Evolutionary conservation across 30 jellyfish, hydroid and myxozoan genomes (phyloP).

Genomic region (Sanderia malayensis): DNA sequence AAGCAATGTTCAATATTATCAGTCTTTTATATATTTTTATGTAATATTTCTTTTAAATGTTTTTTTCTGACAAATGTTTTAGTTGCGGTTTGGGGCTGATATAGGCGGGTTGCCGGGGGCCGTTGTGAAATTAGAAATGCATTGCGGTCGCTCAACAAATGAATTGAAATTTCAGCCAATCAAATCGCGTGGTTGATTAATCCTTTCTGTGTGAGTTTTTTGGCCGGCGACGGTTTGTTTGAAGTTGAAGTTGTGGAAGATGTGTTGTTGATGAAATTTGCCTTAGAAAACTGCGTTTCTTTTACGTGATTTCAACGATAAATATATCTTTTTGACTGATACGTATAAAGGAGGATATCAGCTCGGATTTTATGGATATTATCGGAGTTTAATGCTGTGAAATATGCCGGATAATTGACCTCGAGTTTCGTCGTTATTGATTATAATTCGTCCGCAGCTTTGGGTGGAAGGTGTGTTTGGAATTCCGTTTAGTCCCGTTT

Average conservation of each 20-base stretch:
- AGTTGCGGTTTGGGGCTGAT: too few relatives aligned
- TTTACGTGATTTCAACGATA: neutral
- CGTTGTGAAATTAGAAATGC: conserved; percentile 34
- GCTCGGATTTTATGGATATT: neutral
- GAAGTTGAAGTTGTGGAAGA: conserved; percentile 41
- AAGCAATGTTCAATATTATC: too few relatives aligned
- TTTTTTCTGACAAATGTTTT: too few relatives aligned
- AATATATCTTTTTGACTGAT: too few relatives aligned
- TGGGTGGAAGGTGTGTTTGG: conserved; percentile 56
- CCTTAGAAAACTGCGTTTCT: neutral
- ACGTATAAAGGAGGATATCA: too few relatives aligned
- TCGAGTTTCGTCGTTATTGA: neutral
- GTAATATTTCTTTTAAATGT: too few relatives aligned
- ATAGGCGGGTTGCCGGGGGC: too few relatives aligned
- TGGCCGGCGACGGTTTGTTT: conserved; percentile 79
- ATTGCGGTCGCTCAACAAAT: conserved; percentile 68
- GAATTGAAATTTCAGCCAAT: conserved; percentile 50
- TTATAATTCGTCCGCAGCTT: neutral
- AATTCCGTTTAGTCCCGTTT: conserved; percentile 32
- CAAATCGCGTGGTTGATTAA: conserved; percentile 25
- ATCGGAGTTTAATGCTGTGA: neutral
- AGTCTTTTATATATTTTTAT: too few relatives aligned
- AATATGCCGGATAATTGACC: neutral
- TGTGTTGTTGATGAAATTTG: conserved; percentile 43
- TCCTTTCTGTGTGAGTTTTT: conserved; percentile 72